Base-by-base conservation (phyloP, 2,888 invertebrate genomes). In the Coronaproctus castanopsis region DNA sequence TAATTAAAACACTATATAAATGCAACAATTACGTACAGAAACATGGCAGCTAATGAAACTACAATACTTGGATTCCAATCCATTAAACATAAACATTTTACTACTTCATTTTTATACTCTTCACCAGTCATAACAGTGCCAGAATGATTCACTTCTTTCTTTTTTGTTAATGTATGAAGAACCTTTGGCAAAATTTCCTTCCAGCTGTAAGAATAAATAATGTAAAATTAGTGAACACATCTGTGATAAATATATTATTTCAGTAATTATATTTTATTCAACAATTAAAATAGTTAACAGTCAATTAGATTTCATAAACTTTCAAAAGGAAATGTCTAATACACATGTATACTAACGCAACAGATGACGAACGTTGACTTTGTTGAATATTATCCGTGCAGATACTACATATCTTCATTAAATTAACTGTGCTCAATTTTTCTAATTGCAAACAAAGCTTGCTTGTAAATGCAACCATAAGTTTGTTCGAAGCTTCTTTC, bases 11-110 rank as follows among this genome's bases (percentile, higher is more conserved):
- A n/a, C n/a, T n/a, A n/a, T n/a, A n/a, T n/a, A n/a, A n/a, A n/a
- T n/a, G n/a, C n/a, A n/a, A n/a, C n/a, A n/a, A n/a, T n/a, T 22
- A 60, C 70, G 70, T 69, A 84, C 83, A 76, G 77, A 68, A 83
- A 83, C 81, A 83, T 81, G 64, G 79, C 75, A 57, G 80, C 75
- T 1, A 84, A 70, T 22, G 80, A 75, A n/a, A 80, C 78, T 58
- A 81, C 69, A 65, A 80, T 78, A 55, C 72, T 70, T 22, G 78
- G 72, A 8, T 74, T 74, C 81, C 82, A 83, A 10, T 74, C 69
- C 59, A 76, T 74, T 68, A 78, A 77, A 65, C 81, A 81, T 19
- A 85, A 71, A 0, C 78, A 73, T 63, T 76, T 76, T 1, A 83
- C 71, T 54, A 81, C 75, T 65, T 77, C 75, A 18, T 75, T 73